These are phyloP conservation scores for Linepithema humile DNA, from an alignment of 1,140 invertebrate species.

Conservation along the genomic window DNA sequence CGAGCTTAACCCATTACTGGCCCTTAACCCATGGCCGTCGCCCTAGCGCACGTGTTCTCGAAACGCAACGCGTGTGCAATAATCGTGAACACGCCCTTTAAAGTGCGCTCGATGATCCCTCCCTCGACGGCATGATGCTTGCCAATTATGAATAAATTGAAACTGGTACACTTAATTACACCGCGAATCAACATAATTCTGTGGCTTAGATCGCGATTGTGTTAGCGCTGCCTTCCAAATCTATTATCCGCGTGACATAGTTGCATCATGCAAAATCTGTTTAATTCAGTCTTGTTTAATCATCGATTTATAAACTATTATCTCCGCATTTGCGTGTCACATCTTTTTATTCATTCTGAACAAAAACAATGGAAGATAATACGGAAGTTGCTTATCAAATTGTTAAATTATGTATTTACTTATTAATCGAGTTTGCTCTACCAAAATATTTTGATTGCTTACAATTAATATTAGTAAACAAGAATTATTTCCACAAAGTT, in stretches of 20 bases:
- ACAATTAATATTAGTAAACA: too few species aligned
- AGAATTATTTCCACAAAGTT: too few species aligned
- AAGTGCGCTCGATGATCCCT: conserved; percentile 60
- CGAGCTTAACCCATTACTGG: conserved; percentile 67
- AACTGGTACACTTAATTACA: conserved; percentile 57
- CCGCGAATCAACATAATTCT: conserved; percentile 43
- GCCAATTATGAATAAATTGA: conserved; percentile 60
- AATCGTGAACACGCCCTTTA: conserved; percentile 65
- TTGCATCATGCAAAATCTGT: too few species aligned
- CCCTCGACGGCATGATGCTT: conserved; percentile 56
- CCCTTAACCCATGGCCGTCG: conserved; percentile 53
- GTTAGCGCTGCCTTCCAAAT: conserved; percentile 20
- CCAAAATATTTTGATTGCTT: background rate
- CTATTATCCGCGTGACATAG: conserved; percentile 35
- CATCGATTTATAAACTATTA: background rate
- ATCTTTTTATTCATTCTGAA: background rate
- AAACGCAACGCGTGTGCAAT: conserved; percentile 56
- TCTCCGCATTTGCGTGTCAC: background rate
- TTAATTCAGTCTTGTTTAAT: background rate
- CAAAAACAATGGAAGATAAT: background rate
- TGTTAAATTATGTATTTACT: background rate
- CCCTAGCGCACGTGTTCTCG: conserved; percentile 61
- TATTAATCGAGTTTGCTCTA: background rate
- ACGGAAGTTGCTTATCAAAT: background rate
- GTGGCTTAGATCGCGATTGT: background rate